Evolutionary conservation across 2,113 vertebrate species (phyloP).

Genomic region (Crotophaga sulcirostris): DNA sequence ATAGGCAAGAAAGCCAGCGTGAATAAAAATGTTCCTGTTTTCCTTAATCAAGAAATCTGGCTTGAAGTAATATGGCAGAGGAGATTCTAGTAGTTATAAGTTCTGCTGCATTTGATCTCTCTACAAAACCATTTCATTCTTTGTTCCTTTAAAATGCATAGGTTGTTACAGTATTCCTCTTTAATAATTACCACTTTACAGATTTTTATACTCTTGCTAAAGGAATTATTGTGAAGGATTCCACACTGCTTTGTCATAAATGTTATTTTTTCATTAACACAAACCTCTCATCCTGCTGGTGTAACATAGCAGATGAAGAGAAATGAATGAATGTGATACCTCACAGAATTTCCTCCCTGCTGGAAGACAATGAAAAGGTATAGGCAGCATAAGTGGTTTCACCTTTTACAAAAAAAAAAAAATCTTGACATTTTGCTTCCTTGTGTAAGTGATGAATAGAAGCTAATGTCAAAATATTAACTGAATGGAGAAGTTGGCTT

Average conservation of each 20-base stretch:
- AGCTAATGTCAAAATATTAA: slow-evolving; percentile 9
- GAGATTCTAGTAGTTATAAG: neutral
- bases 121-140: neutral
- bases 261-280: neutral
- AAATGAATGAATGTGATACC: neutral
- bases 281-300: neutral
- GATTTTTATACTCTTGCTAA: neutral
- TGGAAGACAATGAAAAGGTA: neutral
- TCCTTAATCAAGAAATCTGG: neutral
- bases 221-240: neutral
- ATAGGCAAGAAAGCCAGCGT: neutral
- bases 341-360: neutral
- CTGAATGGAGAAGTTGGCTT: neutral
- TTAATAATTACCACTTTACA: neutral
- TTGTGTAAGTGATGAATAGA: neutral
- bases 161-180: neutral
- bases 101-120: neutral
- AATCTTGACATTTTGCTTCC: neutral
- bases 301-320: neutral
- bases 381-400: neutral
- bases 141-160: neutral
- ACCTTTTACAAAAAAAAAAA: neutral
- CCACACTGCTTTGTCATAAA: neutral
- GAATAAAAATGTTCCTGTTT: neutral
- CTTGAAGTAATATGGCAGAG: neutral